Evolutionary conservation across 2,113 vertebrate species (phyloP).

Genomic region (Mastomys coucha): DNA sequence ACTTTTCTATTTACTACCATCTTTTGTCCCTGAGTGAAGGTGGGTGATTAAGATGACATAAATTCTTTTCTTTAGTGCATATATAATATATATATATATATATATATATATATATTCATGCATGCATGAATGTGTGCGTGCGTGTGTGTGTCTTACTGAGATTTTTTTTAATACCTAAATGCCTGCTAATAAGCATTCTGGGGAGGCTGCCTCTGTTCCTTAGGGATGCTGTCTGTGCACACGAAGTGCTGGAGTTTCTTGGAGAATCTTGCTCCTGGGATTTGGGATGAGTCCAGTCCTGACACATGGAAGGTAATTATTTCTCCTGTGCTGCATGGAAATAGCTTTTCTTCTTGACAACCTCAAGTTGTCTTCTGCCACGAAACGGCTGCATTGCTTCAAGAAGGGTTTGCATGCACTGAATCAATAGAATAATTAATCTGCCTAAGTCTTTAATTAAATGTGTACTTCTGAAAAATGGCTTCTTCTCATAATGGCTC

Average conservation of each 20-base stretch:
- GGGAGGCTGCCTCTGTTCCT: neutral
- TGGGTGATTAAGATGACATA: neutral
- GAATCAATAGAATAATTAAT: constrained; percentile 79
- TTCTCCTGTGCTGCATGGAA: neutral
- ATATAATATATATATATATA: too few species aligned
- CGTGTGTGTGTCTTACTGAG: too few species aligned
- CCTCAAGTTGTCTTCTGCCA: constrained; percentile 56
- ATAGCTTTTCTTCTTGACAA: constrained; percentile 48
- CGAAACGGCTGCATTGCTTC: constrained; percentile 63
- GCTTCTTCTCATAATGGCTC: neutral
- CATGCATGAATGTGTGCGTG: too few species aligned
- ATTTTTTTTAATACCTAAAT: constrained; percentile 30
- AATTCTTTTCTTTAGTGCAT: neutral
- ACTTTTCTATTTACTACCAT: neutral
- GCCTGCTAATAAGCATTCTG: constrained; percentile 30
- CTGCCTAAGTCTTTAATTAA: constrained; percentile 80
- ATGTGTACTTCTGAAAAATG: constrained; percentile 74
- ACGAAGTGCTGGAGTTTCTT: constrained; percentile 24
- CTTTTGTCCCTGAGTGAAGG: neutral
- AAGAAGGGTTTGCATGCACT: constrained; percentile 70
- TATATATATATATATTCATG: too few species aligned
- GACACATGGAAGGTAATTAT: constrained; percentile 27
- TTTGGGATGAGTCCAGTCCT: constrained; percentile 24
- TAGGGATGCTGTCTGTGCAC: neutral
- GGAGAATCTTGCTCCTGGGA: constrained; percentile 29